Conservation (phyloP, 2,888 invertebrate species). For the Microdon myrmicae region DNA sequence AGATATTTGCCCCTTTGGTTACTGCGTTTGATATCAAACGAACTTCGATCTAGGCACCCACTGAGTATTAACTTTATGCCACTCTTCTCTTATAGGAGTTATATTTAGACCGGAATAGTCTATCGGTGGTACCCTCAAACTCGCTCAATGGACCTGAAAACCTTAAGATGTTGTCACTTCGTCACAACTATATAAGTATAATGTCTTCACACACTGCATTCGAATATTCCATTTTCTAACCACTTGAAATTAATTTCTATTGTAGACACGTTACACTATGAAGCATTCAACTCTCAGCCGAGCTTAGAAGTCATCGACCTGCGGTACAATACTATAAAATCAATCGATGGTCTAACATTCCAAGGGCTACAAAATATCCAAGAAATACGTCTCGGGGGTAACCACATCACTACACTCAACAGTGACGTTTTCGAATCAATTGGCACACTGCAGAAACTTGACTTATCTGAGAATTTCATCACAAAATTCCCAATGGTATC, state of each 20-base stretch:
- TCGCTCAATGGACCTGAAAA: constrained; percentile 84
- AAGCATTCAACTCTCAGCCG: constrained; percentile 77
- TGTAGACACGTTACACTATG: constrained; percentile 75
- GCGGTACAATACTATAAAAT: constrained; percentile 80
- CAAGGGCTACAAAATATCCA: constrained; percentile 75
- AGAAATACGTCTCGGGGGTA: constrained; percentile 79
- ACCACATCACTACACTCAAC: constrained; percentile 82
- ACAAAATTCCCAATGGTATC: constrained; percentile 83
- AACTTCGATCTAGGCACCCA: too few relatives aligned
- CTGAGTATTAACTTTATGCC: too few relatives aligned
- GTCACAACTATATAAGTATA: constrained; percentile 83
- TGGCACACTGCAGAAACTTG: constrained; percentile 79
- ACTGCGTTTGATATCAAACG: too few relatives aligned
- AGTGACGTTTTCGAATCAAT: constrained; percentile 84
- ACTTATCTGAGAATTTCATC: constrained; percentile 88
- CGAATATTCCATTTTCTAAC: neutral
- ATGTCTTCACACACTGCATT: neutral
- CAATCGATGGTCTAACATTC: constrained; percentile 81
- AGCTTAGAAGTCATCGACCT: constrained; percentile 80
- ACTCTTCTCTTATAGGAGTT: constrained; percentile 73
- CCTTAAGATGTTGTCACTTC: constrained; percentile 78
- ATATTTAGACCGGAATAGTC: constrained; percentile 82
- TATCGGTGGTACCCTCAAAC: constrained; percentile 78
- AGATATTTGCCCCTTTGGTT: too few relatives aligned
- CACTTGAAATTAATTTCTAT: constrained; percentile 52